phyloP scores from a whole-genome alignment of 2,888 invertebrate species.

The Campoplex capitator region DNA sequence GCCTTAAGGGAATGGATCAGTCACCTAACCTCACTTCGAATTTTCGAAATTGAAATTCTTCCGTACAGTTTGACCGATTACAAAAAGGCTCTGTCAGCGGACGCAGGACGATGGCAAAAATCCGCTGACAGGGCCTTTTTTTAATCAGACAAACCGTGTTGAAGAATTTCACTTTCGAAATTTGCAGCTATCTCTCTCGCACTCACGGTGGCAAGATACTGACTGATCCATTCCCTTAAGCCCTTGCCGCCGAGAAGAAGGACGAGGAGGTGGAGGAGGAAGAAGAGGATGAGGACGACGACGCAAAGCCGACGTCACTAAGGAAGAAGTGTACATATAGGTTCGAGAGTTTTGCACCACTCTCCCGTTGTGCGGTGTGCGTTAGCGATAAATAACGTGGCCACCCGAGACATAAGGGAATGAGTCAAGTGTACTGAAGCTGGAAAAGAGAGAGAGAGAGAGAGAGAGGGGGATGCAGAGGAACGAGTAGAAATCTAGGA shows the following conservation, averaged over 20 bases:
- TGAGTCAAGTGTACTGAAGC: conserved; percentile 38
- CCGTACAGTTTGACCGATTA: too few relatives aligned
- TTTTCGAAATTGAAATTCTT: too few relatives aligned
- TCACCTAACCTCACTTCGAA: too few relatives aligned
- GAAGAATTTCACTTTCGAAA: too few relatives aligned
- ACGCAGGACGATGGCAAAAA: too few relatives aligned
- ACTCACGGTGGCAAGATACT: too few relatives aligned
- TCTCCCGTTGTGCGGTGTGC: conserved; percentile 66
- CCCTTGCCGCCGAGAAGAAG: conserved; percentile 44
- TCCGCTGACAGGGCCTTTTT: too few relatives aligned
- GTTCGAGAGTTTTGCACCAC: conserved; percentile 73
- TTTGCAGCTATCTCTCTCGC: too few relatives aligned
- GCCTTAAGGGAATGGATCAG: too few relatives aligned
- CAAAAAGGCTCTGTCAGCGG: too few relatives aligned
- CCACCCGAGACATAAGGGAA: conserved; percentile 69
- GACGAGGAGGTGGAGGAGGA: not conserved
- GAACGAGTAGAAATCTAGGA: conserved; percentile 20
- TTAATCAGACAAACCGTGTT: too few relatives aligned
- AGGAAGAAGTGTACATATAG: conserved; percentile 66
- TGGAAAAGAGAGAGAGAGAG: conserved; percentile 32
- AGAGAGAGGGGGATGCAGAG: conserved; percentile 24
- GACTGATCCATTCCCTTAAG: too few relatives aligned
- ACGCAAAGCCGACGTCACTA: conserved; percentile 54
- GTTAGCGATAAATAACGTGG: conserved; percentile 80
- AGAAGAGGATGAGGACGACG: conserved; percentile 33